phyloP scores from a whole-genome alignment of 1,140 invertebrate species.

The Cydia strobilella region DNA sequence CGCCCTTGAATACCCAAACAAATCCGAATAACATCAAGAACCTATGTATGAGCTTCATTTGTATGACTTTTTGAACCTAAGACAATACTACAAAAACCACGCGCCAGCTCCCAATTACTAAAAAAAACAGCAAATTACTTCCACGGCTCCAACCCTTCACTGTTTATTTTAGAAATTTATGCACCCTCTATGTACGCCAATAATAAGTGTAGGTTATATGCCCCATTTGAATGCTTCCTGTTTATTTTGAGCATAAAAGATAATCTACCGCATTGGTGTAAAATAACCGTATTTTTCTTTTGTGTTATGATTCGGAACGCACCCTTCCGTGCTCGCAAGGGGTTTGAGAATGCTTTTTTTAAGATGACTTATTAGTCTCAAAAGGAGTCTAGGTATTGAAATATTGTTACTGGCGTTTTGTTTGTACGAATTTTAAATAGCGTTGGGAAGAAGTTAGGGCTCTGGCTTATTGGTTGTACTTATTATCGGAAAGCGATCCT shows the following conservation, averaged over 20 bases:
- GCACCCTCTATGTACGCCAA: constrained; percentile 71
- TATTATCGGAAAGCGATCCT: too few relatives aligned
- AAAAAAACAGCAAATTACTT: constrained; percentile 65
- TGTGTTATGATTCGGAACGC: constrained; percentile 68
- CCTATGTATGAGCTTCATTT: background rate
- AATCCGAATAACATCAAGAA: background rate
- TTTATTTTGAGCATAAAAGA: constrained; percentile 78
- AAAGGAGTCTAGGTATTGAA: constrained; percentile 40
- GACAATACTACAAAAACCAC: background rate
- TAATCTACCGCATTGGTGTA: constrained; percentile 78
- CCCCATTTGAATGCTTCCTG: constrained; percentile 78
- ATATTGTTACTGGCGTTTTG: constrained; percentile 54
- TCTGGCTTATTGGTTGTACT: too few relatives aligned
- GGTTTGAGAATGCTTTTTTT: constrained; percentile 25
- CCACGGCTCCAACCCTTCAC: constrained; percentile 64
- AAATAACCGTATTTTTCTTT: constrained; percentile 78
- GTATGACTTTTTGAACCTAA: background rate
- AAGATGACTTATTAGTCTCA: constrained; percentile 18
- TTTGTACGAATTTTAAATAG: constrained; percentile 40
- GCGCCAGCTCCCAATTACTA: constrained; percentile 47
- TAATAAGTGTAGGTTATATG: constrained; percentile 79
- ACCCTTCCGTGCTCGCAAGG: constrained; percentile 50
- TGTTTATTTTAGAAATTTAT: constrained; percentile 75
- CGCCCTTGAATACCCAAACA: background rate
- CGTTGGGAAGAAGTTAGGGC: constrained; percentile 41